Evolutionary conservation across 2,113 vertebrate genomes (phyloP), one percentile per base, ranked within the genome.

Genomic region (Anthoscopus minutus): DNA sequence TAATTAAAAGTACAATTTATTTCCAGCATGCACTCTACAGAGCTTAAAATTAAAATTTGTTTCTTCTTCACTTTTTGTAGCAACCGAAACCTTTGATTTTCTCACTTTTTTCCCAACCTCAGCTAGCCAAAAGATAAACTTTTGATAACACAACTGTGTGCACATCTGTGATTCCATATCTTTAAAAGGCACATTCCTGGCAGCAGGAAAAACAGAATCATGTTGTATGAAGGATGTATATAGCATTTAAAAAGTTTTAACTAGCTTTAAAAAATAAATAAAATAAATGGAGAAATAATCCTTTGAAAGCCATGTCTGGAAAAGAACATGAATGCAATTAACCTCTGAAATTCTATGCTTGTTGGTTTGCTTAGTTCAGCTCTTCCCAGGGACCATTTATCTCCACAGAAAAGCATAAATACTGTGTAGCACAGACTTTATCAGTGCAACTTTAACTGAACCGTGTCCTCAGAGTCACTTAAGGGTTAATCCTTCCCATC

Each of bases 291-390:
- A 82, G 53, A 91, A 95, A 92, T 94, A 95, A 96, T 94, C 87
- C 80, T 81, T 89, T 90, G 48, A 92, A 71, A 95, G 37, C 25
- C 62, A 61, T 44, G 67, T 87, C 92, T 97, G 73, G 78, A 93
- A 86, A 88, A 81, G 67, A 82, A 91, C 76, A 48, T 62, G 94
- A 87, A 94, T 91, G 91, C 72, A 88, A 93, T 96, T 96, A 97
- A 96, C 89, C 81, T 89, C 72, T 91, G 93, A 97, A 97, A 93
- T 93, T 50, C 88, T 89, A 60, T 89, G 70, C 93, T 91, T 95
- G 82, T 83, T 83, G 76, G 27, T 57, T 94, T 92, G 48, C 88
- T 45, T 64, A 44, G 62, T 89, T 91, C 64, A 77, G 66, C 2
- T 3, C 33, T 91, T 92, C 83, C 72, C 54, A 61, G 84, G 50